Evolutionary conservation across 1,140 invertebrate genomes (phyloP).

Genomic region (Lethocerus indicus): DNA sequence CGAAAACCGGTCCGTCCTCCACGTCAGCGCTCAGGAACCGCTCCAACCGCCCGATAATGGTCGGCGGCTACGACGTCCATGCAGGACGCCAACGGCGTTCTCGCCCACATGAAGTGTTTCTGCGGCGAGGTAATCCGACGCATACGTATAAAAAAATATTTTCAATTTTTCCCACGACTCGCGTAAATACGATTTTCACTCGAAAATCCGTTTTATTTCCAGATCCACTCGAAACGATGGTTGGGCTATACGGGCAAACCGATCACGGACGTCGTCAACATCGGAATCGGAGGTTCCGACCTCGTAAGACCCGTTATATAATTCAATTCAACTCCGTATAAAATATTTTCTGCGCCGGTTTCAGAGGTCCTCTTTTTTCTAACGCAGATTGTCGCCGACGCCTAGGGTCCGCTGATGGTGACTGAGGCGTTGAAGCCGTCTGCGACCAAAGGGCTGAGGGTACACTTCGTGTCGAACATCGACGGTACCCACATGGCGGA

Average conservation of each 20-base stretch:
- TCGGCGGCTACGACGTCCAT: slow-evolving; percentile 89
- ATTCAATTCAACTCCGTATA: too few species aligned
- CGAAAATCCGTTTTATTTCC: slow-evolving; percentile 9
- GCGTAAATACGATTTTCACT: slow-evolving; percentile 11
- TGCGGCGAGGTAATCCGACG: slow-evolving; percentile 40
- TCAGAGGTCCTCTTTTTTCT: too few species aligned
- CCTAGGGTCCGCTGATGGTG: slow-evolving; percentile 97
- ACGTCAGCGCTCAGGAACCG: slow-evolving; percentile 86
- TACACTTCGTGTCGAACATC: slow-evolving; percentile 98
- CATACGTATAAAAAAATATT: neutral
- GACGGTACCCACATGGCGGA: slow-evolving; percentile 97
- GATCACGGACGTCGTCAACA: slow-evolving; percentile 97
- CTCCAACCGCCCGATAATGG: slow-evolving; percentile 53
- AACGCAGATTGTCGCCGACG: too few species aligned
- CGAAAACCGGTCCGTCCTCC: slow-evolving; percentile 92
- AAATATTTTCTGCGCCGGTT: too few species aligned
- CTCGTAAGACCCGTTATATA: too few species aligned
- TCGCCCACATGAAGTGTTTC: slow-evolving; percentile 92
- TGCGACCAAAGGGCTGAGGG: slow-evolving; percentile 49
- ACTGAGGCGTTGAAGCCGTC: slow-evolving; percentile 93
- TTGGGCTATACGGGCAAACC: slow-evolving; percentile 83
- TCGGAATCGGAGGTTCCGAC: slow-evolving; percentile 99
- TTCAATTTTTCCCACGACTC: neutral
- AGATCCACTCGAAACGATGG: slow-evolving; percentile 55
- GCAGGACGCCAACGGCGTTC: slow-evolving; percentile 79